Base-by-base conservation (phyloP, 1,140 invertebrate genomes). In the Idris sp. region DNA sequence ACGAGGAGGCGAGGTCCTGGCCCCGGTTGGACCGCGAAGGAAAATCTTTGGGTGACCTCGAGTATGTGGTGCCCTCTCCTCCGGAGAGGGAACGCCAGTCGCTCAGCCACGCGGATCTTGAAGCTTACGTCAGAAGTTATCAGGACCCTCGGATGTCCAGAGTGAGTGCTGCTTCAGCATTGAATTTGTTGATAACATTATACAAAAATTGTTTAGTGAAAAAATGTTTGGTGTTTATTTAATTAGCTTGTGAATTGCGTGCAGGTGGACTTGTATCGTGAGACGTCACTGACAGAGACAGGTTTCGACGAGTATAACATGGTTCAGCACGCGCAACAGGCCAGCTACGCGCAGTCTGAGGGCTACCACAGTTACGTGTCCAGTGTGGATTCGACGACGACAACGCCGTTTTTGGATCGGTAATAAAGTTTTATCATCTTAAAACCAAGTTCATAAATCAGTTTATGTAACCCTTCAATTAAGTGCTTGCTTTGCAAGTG, bases 361-460 rank as follows among this genome's bases (percentile, higher is more conserved):
- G 93, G 93, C 8, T 95, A 95, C 81, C 93, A 94, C 79, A 93
- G 92, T 82, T 95, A 93, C 83, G 93, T 93, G 14, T 95, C 92
- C 54, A 95, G 91, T 79, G 93, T 92, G 26, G 94, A 92, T 84
- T 94, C 92, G 3, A 92, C 91, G 11, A 93, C 92, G 8, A 91
- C 89, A 13, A 95, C 94, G 4, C 93, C 93, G 8, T 93, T 95
- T 79, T 84, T 95, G 56, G 93, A 95, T 81, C 90, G 92, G 90
- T 91, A 82, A 84, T 35, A 53, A 11, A 40, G 43, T 28, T 1
- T 36, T 2, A 10, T n/a, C 7, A n/a, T n/a, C n/a, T n/a, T n/a
- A n/a, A n/a, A n/a, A n/a, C n/a, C n/a, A n/a, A n/a, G n/a, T n/a
- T n/a, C n/a, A n/a, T n/a, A n/a, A n/a, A n/a, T n/a, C n/a, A n/a